phyloP scores from a whole-genome alignment of 2,113 vertebrate species.

The Lynx canadensis region DNA sequence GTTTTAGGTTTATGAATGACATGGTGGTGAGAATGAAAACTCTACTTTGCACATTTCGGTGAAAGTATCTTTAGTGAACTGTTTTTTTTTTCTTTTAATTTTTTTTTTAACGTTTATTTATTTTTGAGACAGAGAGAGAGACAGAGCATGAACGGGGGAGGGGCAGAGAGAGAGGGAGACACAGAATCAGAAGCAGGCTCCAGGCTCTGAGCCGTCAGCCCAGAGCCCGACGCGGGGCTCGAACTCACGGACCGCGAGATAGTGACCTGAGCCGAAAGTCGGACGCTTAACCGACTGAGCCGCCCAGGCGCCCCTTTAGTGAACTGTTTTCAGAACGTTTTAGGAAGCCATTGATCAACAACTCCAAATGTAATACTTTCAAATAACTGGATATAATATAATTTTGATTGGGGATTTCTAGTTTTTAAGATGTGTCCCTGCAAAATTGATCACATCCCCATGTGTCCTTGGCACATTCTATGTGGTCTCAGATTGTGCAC shows the following conservation, averaged over 20 bases:
- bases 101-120: too few relatives aligned
- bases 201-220: too few relatives aligned
- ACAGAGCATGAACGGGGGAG: too few relatives aligned
- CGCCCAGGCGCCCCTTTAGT: background rate
- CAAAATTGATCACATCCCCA: background rate
- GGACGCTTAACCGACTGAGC: too few relatives aligned
- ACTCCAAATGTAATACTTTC: background rate
- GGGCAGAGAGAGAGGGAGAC: too few relatives aligned
- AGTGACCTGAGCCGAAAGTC: too few relatives aligned
- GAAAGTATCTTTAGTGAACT: constrained; percentile 5
- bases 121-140: too few relatives aligned
- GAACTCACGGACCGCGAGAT: accelerated
- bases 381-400: constrained; percentile 16
- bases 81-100: background rate
- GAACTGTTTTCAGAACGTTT: background rate
- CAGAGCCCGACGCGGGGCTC: too few relatives aligned
- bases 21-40: background rate
- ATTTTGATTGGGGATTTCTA: constrained; percentile 37
- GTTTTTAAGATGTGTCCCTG: background rate
- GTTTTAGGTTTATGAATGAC: constrained; percentile 22
- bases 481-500: background rate
- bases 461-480: background rate
- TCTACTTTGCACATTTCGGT: background rate
- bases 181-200: too few relatives aligned
- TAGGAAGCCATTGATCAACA: constrained; percentile 40